Conservation (phyloP, 2,113 vertebrate species). For the Oryzias melastigma region DNA sequence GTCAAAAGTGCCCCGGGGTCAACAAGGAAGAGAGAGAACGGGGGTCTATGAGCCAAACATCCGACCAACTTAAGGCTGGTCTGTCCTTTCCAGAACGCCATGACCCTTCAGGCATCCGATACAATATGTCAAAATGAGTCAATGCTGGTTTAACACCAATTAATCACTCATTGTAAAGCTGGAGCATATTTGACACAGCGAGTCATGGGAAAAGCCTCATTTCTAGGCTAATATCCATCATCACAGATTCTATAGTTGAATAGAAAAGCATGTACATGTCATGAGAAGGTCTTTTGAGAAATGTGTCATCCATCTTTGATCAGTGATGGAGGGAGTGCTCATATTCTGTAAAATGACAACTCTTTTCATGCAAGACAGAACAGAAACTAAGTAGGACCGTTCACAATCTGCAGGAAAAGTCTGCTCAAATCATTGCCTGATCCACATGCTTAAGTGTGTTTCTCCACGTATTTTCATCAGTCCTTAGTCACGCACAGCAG, state of each 20-base stretch:
- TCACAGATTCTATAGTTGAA: slow-evolving; percentile 9
- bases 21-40: slow-evolving; percentile 29
- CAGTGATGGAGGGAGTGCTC: no score
- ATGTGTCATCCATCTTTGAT: neutral
- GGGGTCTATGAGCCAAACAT: slow-evolving; percentile 18
- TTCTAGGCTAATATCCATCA: slow-evolving; percentile 11
- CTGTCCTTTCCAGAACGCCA: slow-evolving; percentile 26
- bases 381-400: neutral
- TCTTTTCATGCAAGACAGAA: slow-evolving; percentile 7
- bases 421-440: slow-evolving; percentile 28
- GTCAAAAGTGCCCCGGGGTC: slow-evolving; percentile 48
- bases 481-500: neutral
- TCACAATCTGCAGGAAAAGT: neutral
- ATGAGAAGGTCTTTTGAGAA: slow-evolving; percentile 1
- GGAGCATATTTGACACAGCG: slow-evolving; percentile 28
- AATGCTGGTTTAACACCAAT: slow-evolving; percentile 33
- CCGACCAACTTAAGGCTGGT: slow-evolving; percentile 26
- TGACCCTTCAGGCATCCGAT: slow-evolving; percentile 29
- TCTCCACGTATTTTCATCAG: slow-evolving; percentile 4
- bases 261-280: slow-evolving; percentile 6
- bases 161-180: slow-evolving; percentile 44
- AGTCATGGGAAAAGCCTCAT: slow-evolving; percentile 52
- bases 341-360: slow-evolving; percentile 27
- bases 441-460: slow-evolving; percentile 1
- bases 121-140: slow-evolving; percentile 15